phyloP scores from a whole-genome alignment of 2,888 invertebrate genomes.

The Hyposoter didymator region DNA sequence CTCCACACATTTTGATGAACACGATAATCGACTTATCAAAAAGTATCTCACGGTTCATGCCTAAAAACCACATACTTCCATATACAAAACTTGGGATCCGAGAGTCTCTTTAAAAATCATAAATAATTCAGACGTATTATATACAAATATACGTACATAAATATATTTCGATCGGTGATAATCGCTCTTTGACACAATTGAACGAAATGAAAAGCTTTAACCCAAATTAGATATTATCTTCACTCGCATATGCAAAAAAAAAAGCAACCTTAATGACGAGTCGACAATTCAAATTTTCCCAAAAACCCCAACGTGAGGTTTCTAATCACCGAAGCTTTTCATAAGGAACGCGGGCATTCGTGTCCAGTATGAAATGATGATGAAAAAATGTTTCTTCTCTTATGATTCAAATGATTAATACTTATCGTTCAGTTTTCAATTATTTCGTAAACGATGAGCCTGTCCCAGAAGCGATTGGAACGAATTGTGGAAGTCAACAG shows the following conservation, averaged over 20 bases:
- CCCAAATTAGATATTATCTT: constrained; percentile 21
- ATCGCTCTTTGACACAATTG: constrained; percentile 30
- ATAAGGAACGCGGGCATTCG: no score
- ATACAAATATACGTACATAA: constrained; percentile 27
- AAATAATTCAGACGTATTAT: constrained; percentile 34
- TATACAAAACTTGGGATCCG: constrained; percentile 15
- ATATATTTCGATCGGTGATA: constrained; percentile 31
- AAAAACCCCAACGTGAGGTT: no score
- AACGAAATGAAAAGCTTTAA: constrained; percentile 57
- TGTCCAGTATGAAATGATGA: no score
- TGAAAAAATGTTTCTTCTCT: no score
- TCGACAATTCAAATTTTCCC: not conserved
- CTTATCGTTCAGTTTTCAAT: no score
- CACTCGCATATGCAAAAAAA: not conserved
- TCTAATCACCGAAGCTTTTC: no score
- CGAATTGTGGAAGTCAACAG: no score
- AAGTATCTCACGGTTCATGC: constrained; percentile 12
- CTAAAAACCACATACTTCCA: constrained; percentile 12
- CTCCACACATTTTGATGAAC: not conserved
- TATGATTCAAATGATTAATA: no score
- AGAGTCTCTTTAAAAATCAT: constrained; percentile 15
- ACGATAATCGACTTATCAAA: not conserved
- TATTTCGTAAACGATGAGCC: no score
- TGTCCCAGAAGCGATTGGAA: no score
- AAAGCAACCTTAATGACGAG: not conserved